Percentiles rank a stretch among this genome's conserved stretches.
phyloP scores from a whole-genome alignment of 1,140 invertebrate genomes.

The Ditylenchus dipsaci region DNA sequence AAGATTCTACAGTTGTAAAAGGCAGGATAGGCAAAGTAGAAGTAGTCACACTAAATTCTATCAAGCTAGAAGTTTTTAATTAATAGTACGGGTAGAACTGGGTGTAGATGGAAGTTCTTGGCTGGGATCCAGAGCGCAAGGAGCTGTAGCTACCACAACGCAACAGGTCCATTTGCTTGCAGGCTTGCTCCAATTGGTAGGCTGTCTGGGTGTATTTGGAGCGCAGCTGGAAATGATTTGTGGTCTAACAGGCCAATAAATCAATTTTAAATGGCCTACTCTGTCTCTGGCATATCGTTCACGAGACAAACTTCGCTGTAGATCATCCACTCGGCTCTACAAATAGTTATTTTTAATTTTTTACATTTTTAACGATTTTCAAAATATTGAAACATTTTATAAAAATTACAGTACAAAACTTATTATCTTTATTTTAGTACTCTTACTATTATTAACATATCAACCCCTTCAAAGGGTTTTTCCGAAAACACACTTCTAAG shows the following conservation, averaged over 20 bases:
- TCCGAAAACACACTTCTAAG: no score
- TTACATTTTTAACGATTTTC: no score
- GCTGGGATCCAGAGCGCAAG: constrained; percentile 42
- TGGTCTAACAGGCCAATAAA: neutral
- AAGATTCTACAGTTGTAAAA: no score
- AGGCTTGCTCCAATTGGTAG: constrained; percentile 53
- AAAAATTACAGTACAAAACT: neutral
- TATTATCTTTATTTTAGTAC: no score
- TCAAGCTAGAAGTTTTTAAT: constrained; percentile 4
- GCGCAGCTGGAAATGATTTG: constrained; percentile 45
- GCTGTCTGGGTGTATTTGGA: constrained; percentile 48
- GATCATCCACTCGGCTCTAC: constrained; percentile 52
- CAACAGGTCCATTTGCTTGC: constrained; percentile 55
- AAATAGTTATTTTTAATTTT: no score
- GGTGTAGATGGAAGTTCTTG: constrained; percentile 52
- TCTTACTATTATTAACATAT: no score
- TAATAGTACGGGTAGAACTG: constrained; percentile 58
- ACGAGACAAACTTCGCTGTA: constrained; percentile 56
- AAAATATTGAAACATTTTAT: no score
- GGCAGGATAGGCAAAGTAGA: no score
- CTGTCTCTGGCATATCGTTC: constrained; percentile 52
- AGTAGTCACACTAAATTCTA: no score
- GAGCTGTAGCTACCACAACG: constrained; percentile 45
- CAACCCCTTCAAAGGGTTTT: no score
- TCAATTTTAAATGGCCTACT: constrained; percentile 34